Percentiles rank a stretch among this genome's conserved stretches.
These are phyloP conservation scores for Streblospio benedicti DNA, from an alignment of 1,140 invertebrate species.

Conservation along the genomic window DNA sequence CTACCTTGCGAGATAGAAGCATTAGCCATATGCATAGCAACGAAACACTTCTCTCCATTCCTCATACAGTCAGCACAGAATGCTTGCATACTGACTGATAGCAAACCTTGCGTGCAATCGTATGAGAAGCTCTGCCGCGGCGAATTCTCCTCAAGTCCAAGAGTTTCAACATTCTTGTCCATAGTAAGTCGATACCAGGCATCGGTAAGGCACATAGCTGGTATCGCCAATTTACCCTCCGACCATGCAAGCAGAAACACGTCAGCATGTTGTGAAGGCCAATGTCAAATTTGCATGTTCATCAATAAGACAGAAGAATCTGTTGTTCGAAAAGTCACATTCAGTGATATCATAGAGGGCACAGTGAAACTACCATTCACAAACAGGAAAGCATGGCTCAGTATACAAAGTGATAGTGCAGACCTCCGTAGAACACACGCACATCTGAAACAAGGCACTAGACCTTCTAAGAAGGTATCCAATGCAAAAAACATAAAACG, in stretches of 20 bases:
- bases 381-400: constrained; percentile 14
- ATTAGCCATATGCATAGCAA: constrained; percentile 17
- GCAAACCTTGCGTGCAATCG: constrained; percentile 23
- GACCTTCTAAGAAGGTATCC: constrained; percentile 21
- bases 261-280: constrained; percentile 1
- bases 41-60: constrained; percentile 21
- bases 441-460: constrained; percentile 21
- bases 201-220: constrained; percentile 17
- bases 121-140: constrained; percentile 22
- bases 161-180: constrained; percentile 19
- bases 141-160: constrained; percentile 22
- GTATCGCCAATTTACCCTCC: constrained; percentile 15
- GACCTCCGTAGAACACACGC: constrained; percentile 20
- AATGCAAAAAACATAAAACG: constrained; percentile 20
- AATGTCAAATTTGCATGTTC: neutral
- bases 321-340: neutral
- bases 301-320: neutral
- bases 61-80: constrained; percentile 17
- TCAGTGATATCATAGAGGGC: no score
- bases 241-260: constrained; percentile 22
- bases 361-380: constrained; percentile 19
- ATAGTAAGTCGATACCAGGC: constrained; percentile 19
- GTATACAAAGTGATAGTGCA: constrained; percentile 17
- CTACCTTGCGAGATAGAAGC: constrained; percentile 25
- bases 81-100: constrained; percentile 20